Percentiles rank a stretch among this genome's conserved stretches.
Evolutionary conservation across 1,140 invertebrate genomes (phyloP).

Genomic region (Orussus abietinus): DNA sequence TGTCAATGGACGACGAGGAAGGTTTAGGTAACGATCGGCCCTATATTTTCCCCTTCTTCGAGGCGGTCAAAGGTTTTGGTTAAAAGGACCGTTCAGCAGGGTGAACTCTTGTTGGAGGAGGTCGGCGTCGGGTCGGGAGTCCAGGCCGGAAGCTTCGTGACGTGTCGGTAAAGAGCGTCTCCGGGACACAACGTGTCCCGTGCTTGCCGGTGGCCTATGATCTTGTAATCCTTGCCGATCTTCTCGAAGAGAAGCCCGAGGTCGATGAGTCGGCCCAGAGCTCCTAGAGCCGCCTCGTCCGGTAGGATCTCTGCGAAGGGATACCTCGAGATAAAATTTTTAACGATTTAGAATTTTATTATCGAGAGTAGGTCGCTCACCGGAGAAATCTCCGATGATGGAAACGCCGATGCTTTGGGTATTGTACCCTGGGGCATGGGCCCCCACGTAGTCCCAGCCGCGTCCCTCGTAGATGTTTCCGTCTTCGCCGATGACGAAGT

Average conservation of each 20-base stretch:
- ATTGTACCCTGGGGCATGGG: conserved; percentile 67
- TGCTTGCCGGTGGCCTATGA: conserved; percentile 54
- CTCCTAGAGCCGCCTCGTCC: conserved; percentile 42
- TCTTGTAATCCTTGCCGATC: conserved; percentile 40
- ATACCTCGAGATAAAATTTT: neutral
- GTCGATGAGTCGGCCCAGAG: conserved; percentile 44
- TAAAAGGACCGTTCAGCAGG: no score
- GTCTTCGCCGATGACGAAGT: conserved; percentile 64
- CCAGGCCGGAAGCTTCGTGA: conserved; percentile 53
- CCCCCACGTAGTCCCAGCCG: conserved; percentile 65
- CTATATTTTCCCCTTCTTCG: no score
- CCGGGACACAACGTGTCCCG: conserved; percentile 52
- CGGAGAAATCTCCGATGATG: conserved; percentile 52
- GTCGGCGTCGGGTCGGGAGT: conserved; percentile 25
- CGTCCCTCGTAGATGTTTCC: conserved; percentile 67
- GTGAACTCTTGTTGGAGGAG: no score
- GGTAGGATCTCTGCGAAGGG: conserved; percentile 49
- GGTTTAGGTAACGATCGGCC: no score
- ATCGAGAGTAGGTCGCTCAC: conserved; percentile 19
- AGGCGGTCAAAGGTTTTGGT: no score
- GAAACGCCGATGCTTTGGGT: conserved; percentile 63
- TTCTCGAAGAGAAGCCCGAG: conserved; percentile 46
- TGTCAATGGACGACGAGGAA: no score
- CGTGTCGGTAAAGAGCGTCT: conserved; percentile 51
- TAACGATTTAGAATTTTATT: conserved; percentile 1